Evolutionary conservation across 2,113 vertebrate genomes (phyloP).

Genomic region (Pluvialis apricaria): DNA sequence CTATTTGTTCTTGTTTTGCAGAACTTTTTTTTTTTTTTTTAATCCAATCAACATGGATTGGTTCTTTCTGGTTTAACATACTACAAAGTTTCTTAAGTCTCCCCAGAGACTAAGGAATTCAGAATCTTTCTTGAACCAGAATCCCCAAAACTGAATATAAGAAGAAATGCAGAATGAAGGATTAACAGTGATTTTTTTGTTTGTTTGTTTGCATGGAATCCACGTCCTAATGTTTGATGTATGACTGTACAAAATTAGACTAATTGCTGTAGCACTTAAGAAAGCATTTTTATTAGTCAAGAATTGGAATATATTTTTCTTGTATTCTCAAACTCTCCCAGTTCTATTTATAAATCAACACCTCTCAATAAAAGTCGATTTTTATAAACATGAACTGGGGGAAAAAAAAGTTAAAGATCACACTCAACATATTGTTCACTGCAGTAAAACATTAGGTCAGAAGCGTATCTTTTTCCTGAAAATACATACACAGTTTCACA

Average conservation of each 20-base stretch:
- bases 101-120: neutral
- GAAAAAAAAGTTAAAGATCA: neutral
- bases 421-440: neutral
- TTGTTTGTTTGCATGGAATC: neutral
- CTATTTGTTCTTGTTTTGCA: neutral
- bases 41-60: neutral
- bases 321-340: neutral
- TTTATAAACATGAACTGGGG: neutral
- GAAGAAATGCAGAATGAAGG: neutral
- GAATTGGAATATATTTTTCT: neutral
- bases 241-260: neutral
- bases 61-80: slow-evolving; percentile 3
- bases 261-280: neutral
- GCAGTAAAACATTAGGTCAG: neutral
- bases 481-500: neutral
- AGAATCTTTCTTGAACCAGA: neutral
- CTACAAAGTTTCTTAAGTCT: neutral
- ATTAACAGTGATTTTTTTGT: neutral
- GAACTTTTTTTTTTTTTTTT: neutral
- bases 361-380: neutral
- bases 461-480: neutral
- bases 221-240: neutral
- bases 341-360: neutral
- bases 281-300: neutral
- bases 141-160: neutral